These are phyloP conservation scores for Manduca sexta DNA, from an alignment of 1,140 invertebrate genomes.

Conservation along the genomic window DNA sequence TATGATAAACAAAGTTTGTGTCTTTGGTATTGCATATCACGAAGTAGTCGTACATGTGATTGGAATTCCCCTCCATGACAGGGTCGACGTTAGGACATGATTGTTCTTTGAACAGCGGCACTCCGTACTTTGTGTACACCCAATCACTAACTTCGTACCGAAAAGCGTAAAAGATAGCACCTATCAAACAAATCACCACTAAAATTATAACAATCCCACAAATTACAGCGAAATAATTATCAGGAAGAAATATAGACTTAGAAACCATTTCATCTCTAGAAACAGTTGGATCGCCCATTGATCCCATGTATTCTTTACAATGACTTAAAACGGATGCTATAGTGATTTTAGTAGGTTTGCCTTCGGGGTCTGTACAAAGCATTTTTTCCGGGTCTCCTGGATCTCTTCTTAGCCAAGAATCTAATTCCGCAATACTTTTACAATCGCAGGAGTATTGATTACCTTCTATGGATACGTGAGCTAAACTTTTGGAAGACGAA, in stretches of 20 bases:
- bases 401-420: slow-evolving; percentile 78
- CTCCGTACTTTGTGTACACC: slow-evolving; percentile 82
- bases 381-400: slow-evolving; percentile 76
- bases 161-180: slow-evolving; percentile 83
- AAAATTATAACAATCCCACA: slow-evolving; percentile 83
- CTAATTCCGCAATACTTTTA: slow-evolving; percentile 76
- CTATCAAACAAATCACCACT: slow-evolving; percentile 79
- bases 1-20: slow-evolving; percentile 84
- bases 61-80: slow-evolving; percentile 76
- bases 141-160: slow-evolving; percentile 83
- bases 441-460: slow-evolving; percentile 86
- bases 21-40: slow-evolving; percentile 91
- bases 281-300: slow-evolving; percentile 76
- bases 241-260: slow-evolving; percentile 66
- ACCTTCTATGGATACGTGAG: slow-evolving; percentile 77
- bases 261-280: slow-evolving; percentile 76
- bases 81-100: slow-evolving; percentile 66
- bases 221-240: slow-evolving; percentile 80
- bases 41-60: slow-evolving; percentile 89
- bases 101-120: slow-evolving; percentile 79
- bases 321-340: slow-evolving; percentile 77
- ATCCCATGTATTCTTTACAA: slow-evolving; percentile 76
- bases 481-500: slow-evolving; percentile 73
- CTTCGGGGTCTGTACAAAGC: slow-evolving; percentile 72
- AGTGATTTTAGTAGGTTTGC: slow-evolving; percentile 69